phyloP scores from a whole-genome alignment of 2,888 invertebrate genomes.

The Meghimatium bilineatum region DNA sequence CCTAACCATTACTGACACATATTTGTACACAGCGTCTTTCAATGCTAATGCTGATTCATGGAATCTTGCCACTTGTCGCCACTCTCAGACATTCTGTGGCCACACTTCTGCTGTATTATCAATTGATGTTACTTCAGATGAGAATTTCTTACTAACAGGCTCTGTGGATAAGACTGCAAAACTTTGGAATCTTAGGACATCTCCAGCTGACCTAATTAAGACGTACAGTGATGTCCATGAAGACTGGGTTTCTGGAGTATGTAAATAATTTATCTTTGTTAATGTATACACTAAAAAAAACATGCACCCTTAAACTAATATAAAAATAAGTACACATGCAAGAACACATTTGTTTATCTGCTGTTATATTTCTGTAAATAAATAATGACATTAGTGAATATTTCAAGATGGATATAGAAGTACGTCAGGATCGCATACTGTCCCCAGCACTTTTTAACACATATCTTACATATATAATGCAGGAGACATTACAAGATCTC shows the following conservation, averaged over 20 bases:
- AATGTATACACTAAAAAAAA: no score
- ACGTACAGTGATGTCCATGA: slow-evolving; percentile 35
- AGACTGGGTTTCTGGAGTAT: slow-evolving; percentile 41
- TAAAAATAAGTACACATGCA: no score
- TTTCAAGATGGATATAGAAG: no score
- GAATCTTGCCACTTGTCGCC: slow-evolving; percentile 29
- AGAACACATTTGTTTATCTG: no score
- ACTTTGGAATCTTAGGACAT: slow-evolving; percentile 33
- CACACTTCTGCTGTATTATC: slow-evolving; percentile 45
- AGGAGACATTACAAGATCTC: no score
- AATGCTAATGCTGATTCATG: slow-evolving; percentile 46
- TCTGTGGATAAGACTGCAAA: slow-evolving; percentile 46
- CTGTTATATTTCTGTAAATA: no score
- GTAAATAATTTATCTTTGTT: not conserved
- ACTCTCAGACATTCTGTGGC: slow-evolving; percentile 37
- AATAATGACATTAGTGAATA: no score
- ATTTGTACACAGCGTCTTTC: slow-evolving; percentile 44
- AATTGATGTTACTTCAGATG: slow-evolving; percentile 39
- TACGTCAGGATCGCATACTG: no score
- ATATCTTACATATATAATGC: no score
- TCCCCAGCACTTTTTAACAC: no score
- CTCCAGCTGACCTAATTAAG: slow-evolving; percentile 4
- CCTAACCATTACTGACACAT: slow-evolving; percentile 25
- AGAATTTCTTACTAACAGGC: slow-evolving; percentile 38
- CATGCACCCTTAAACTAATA: no score